Base-by-base conservation (phyloP, 1,140 invertebrate species). In the Lysiphlebus fabarum region DNA sequence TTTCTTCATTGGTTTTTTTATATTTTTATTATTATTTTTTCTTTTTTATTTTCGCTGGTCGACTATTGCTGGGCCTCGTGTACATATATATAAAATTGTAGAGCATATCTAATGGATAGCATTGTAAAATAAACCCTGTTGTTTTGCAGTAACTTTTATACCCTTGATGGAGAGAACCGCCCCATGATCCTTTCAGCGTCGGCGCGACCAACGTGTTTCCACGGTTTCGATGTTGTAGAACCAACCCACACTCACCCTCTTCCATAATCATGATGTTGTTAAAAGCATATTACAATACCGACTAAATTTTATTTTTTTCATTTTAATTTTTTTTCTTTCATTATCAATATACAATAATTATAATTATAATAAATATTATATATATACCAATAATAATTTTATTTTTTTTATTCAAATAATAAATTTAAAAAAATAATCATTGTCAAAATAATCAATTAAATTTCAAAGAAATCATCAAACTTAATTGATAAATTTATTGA, bases 111-210 rank as follows among this genome's bases (percentile, higher is more conserved):
- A 71, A 53, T 26, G 58, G 73, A 76, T 76, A 73, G 69, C 71
- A 74, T 73, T 73, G 70, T 72, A 71, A 75, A 75, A 76, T 75
- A 73, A 72, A 72, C 70, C 66, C 69, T 71, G 73, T 71, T 73
- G 71, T 73, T 75, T 68, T 26, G 17, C 69, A 67, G 43, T 59
- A 64, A 56, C 63, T 53, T 58, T 45, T 26, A 26, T 26, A 33
- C 45, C 51, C 55, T 14, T 40, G n/a, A 53, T 53, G 34, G 36
- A 37, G 36, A 37, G 51, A 11, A 50, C 34, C 44, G 55, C 53
- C 54, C 43, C 51, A 34, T 48, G 49, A 44, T 42, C 63, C 64
- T 64, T 59, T 57, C 61, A 58, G 47, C 51, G 51, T 62, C 61
- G 61, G 56, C 49, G 55, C 45, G 45, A 54, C 50, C 17, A 26